These are phyloP conservation scores for Intellagama lesueurii DNA, from an alignment of 2,797 vertebrate genomes.

Conservation along the genomic window DNA sequence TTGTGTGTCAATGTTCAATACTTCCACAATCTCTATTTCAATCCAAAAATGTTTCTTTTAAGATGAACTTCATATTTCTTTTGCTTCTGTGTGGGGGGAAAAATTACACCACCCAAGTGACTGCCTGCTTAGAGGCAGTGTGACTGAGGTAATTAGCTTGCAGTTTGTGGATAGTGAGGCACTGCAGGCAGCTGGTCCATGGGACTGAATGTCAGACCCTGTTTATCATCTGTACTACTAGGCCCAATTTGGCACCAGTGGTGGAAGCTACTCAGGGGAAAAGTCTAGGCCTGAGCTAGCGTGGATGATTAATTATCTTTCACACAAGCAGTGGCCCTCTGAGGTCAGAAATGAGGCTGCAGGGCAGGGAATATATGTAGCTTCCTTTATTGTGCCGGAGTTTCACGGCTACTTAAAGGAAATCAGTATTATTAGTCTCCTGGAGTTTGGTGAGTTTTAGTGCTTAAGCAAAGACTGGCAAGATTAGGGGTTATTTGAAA, in stretches of 20 bases:
- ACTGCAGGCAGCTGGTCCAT: neutral
- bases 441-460: neutral
- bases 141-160: slow-evolving; percentile 15
- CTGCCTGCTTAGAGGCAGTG: slow-evolving; percentile 29
- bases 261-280: slow-evolving; percentile 9
- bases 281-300: neutral
- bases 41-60: slow-evolving; percentile 21
- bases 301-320: slow-evolving; percentile 26
- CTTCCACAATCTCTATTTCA: slow-evolving; percentile 19
- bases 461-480: neutral
- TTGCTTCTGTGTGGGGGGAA: neutral
- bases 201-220: neutral
- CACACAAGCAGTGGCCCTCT: slow-evolving; percentile 9
- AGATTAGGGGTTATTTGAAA: neutral
- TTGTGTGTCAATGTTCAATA: neutral
- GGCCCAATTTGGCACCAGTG: slow-evolving; percentile 32
- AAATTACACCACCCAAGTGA: slow-evolving; percentile 13
- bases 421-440: slow-evolving; percentile 15
- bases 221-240: neutral
- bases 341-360: slow-evolving; percentile 24
- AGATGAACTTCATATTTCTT: slow-evolving; percentile 12
- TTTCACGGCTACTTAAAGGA: neutral
- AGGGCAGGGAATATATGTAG: neutral
- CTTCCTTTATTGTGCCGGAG: accelerated
- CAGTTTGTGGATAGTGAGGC: neutral